phyloP scores from a whole-genome alignment of 2,797 vertebrate genomes.

The Etheostoma perlongum region DNA sequence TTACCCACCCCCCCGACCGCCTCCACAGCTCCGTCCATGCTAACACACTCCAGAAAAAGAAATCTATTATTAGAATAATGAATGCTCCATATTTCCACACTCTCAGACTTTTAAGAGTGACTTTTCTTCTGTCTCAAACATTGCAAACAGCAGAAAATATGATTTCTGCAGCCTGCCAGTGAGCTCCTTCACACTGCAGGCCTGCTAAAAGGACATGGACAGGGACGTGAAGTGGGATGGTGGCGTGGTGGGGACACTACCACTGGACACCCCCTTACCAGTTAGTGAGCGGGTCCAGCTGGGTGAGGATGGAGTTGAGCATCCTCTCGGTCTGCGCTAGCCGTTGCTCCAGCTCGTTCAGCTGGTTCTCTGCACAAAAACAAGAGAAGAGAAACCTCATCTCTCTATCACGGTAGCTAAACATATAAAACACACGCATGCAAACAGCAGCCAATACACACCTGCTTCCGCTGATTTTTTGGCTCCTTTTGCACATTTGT shows the following conservation, averaged over 20 bases:
- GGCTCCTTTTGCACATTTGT: slow-evolving; percentile 83
- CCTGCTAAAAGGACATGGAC: neutral
- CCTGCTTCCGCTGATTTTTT: slow-evolving; percentile 90
- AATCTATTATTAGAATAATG: too few relatives aligned
- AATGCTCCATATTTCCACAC: neutral
- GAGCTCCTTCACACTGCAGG: neutral
- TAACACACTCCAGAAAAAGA: too few relatives aligned
- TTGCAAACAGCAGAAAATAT: too few relatives aligned
- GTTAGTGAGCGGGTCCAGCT: slow-evolving; percentile 92
- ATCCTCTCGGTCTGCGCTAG: slow-evolving; percentile 92
- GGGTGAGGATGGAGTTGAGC: slow-evolving; percentile 92
- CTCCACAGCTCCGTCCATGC: too few relatives aligned
- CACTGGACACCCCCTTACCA: slow-evolving; percentile 81
- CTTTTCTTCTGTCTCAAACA: too few relatives aligned
- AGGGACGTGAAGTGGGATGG: neutral
- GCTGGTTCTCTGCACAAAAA: slow-evolving; percentile 86
- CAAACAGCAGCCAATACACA: slow-evolving; percentile 60
- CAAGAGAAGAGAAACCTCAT: neutral
- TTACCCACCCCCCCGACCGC: too few relatives aligned
- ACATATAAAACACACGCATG: neutral
- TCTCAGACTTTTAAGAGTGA: too few relatives aligned
- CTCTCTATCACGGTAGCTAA: slow-evolving; percentile 20
- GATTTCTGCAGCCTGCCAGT: neutral
- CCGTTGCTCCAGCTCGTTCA: slow-evolving; percentile 91
- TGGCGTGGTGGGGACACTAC: neutral